Conservation (phyloP, 2,797 vertebrate genomes). For the Hephaestus fuliginosus region DNA sequence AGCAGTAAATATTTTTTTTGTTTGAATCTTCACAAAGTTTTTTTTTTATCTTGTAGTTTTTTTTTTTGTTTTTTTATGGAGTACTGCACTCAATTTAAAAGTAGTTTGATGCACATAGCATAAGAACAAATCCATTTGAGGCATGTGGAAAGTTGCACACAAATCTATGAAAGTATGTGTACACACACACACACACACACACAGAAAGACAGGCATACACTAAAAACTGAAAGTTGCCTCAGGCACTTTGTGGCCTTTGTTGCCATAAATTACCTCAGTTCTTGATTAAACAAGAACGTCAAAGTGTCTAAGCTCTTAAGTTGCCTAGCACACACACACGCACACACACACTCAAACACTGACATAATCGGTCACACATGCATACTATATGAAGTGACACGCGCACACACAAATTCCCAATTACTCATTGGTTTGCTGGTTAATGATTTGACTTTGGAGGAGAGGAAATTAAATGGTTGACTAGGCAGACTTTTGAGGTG, state of each 20-base stretch:
- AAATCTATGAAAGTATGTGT: not conserved
- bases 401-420: constrained; percentile 68
- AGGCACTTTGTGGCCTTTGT: constrained; percentile 71
- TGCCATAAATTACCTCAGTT: constrained; percentile 74
- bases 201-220: constrained; percentile 34
- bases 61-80: not conserved
- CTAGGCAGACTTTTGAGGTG: constrained; percentile 73
- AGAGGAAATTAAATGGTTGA: constrained; percentile 79
- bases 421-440: constrained; percentile 80
- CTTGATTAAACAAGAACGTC: constrained; percentile 80
- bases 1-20: constrained; percentile 29
- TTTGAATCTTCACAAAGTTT: not conserved
- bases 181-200: constrained; percentile 26
- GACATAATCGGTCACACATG: constrained; percentile 36
- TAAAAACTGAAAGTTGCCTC: constrained; percentile 58
- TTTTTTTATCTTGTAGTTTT: not conserved
- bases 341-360: constrained; percentile 6
- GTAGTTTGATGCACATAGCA: not conserved
- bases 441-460: constrained; percentile 78
- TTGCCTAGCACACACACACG: constrained; percentile 33
- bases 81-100: constrained; percentile 13
- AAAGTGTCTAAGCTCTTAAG: constrained; percentile 76
- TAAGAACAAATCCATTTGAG: not conserved
- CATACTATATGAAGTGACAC: constrained; percentile 38
- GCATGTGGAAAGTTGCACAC: not conserved